These are phyloP conservation scores for Molothrus ater DNA, from an alignment of 2,797 vertebrate species.

Conservation along the genomic window DNA sequence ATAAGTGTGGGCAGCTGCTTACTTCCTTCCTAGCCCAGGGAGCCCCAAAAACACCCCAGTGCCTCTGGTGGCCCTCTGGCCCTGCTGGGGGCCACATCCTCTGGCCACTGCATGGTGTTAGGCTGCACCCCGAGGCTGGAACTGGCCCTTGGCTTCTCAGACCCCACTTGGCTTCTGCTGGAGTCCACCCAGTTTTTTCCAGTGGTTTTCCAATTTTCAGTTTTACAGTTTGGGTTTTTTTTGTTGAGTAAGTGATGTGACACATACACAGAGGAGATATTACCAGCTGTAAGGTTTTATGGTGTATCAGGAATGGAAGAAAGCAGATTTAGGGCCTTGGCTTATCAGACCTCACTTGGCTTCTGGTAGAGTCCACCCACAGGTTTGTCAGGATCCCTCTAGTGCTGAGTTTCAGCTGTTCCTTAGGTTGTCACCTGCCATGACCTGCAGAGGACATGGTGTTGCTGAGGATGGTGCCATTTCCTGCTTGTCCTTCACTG, in stretches of 20 bases:
- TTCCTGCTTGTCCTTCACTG: neutral
- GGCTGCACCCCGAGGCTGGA: neutral
- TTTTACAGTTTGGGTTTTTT: neutral
- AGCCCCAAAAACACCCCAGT: neutral
- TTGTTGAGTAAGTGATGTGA: neutral
- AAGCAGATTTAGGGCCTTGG: neutral
- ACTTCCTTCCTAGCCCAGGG: neutral
- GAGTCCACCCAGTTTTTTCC: neutral
- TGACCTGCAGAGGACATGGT: too few relatives aligned
- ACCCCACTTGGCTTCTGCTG: neutral
- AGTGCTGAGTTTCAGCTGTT: neutral
- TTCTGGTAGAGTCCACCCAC: neutral
- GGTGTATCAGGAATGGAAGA: neutral
- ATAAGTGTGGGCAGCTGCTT: neutral
- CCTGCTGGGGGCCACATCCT: neutral
- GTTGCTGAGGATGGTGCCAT: too few relatives aligned
- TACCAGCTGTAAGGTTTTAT: constrained; percentile 17
- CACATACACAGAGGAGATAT: neutral
- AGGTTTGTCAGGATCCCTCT: neutral
- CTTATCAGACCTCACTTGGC: neutral
- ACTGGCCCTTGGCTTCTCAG: neutral
- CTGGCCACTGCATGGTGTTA: neutral
- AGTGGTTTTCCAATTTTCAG: too few relatives aligned
- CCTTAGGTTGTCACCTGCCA: neutral
- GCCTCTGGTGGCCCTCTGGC: neutral